Conservation (phyloP, 2,888 invertebrate genomes). For the Sepioteuthis lessoniana region DNA sequence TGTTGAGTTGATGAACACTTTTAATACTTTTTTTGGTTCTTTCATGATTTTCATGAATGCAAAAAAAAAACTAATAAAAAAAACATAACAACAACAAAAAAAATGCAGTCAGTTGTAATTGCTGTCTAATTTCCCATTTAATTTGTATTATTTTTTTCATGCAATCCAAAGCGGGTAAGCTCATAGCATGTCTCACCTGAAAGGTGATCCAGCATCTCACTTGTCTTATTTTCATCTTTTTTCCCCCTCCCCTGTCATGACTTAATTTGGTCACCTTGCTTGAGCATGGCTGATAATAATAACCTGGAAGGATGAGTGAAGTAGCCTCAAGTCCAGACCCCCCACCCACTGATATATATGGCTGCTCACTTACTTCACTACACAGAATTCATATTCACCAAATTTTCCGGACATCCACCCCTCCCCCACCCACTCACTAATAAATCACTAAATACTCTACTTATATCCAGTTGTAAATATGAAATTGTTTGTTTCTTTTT, state of each 20-base stretch:
- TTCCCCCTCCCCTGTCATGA: background rate
- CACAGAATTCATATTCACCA: too few species aligned
- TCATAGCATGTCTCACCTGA: constrained; percentile 1
- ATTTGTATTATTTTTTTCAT: background rate
- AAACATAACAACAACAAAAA: background rate
- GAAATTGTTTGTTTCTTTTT: background rate
- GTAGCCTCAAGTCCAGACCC: background rate
- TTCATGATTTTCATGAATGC: background rate
- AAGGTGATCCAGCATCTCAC: background rate
- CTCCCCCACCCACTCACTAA: background rate
- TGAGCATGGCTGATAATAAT: background rate
- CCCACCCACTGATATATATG: background rate
- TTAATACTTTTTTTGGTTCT: background rate
- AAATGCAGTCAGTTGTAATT: background rate
- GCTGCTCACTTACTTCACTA: background rate
- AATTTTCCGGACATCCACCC: background rate
- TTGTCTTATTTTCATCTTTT: background rate
- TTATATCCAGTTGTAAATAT: background rate
- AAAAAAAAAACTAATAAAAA: background rate
- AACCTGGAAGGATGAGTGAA: background rate
- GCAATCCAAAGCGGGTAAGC: constrained; percentile 12
- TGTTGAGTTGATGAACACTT: background rate
- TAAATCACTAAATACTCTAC: background rate
- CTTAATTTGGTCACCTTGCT: constrained; percentile 17
- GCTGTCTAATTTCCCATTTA: background rate